Base-by-base conservation (phyloP, 2,888 invertebrate species). In the Parthenolecanium corni region DNA sequence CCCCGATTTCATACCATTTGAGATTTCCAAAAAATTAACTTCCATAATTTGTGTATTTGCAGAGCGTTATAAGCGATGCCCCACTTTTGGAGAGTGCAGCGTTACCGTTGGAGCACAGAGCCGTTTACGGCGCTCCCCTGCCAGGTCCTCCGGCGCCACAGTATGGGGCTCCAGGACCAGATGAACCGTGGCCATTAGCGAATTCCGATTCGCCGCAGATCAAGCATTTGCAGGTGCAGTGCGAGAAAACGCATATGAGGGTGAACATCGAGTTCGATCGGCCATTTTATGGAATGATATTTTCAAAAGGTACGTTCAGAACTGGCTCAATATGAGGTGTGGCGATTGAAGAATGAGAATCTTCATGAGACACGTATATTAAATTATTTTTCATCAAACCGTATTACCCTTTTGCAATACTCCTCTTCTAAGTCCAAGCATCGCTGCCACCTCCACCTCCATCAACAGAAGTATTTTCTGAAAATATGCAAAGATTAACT, bases 281-380 rank as follows among this genome's bases (percentile, higher is more conserved):
- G 52, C 92, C 93, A 14, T 93, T 93, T 77, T 91, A 92, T 73
- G 93, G 93, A 31, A 91, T 93, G 88, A 92, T 93, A 72, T 93
- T 93, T 78, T 91, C 91, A 66, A 93, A 93, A 76, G 93, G 77
- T 67, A 67, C 67, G 51, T 58, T 14, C 18, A 46, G 18, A 46
- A n/a, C 11, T 46, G n/a, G n/a, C n/a, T n/a, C n/a, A n/a, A n/a
- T n/a, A n/a, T n/a, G n/a, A n/a, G n/a, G n/a, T n/a, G n/a, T n/a
- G n/a, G 38, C 11, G 38, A 38, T 38, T 38, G 38, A 38, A 38
- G 38, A 38, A 38, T 38, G n/a, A n/a, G n/a, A n/a, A n/a, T n/a
- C n/a, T n/a, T n/a, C n/a, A n/a, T n/a, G n/a, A n/a, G n/a, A n/a
- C n/a, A n/a, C n/a, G n/a, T n/a, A n/a, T n/a, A n/a, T n/a, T n/a